These are phyloP conservation scores for Tyria jacobaeae DNA, from an alignment of 2,888 invertebrate genomes.

Conservation along the genomic window DNA sequence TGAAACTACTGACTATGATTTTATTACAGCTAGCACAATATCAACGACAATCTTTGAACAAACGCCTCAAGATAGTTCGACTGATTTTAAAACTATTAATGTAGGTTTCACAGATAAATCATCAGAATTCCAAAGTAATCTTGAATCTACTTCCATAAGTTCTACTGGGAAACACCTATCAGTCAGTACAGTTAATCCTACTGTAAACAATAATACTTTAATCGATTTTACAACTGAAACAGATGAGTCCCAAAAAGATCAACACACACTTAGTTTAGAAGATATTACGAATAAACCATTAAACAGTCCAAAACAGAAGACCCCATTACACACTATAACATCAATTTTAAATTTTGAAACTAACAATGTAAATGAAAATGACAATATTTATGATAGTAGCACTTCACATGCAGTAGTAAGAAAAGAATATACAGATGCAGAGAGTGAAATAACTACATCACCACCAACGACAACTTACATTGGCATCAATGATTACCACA, in stretches of 20 bases:
- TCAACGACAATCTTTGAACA: slow-evolving; percentile 26
- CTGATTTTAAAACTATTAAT: slow-evolving; percentile 11
- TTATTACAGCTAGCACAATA: slow-evolving; percentile 22
- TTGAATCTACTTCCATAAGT: slow-evolving; percentile 17
- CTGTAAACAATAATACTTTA: neutral
- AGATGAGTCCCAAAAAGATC: neutral
- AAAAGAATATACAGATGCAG: slow-evolving; percentile 19
- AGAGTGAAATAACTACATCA: too few species aligned
- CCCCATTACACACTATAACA: slow-evolving; percentile 13
- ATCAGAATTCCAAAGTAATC: slow-evolving; percentile 11
- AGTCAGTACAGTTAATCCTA: neutral
- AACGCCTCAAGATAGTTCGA: neutral
- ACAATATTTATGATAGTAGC: slow-evolving; percentile 13
- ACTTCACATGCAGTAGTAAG: slow-evolving; percentile 25
- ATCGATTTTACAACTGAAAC: slow-evolving; percentile 4
- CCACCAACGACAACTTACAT: slow-evolving; percentile 42
- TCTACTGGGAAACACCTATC: neutral
- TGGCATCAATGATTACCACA: slow-evolving; percentile 43
- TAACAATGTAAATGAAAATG: slow-evolving; percentile 7
- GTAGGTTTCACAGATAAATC: slow-evolving; percentile 1
- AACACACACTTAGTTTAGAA: slow-evolving; percentile 1
- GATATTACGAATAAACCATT: slow-evolving; percentile 10
- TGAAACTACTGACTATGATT: slow-evolving; percentile 20
- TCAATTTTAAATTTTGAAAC: slow-evolving; percentile 5
- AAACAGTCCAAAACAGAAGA: neutral